These are phyloP conservation scores for Anguilla rostrata DNA, from an alignment of 2,113 vertebrate species.

Conservation along the genomic window DNA sequence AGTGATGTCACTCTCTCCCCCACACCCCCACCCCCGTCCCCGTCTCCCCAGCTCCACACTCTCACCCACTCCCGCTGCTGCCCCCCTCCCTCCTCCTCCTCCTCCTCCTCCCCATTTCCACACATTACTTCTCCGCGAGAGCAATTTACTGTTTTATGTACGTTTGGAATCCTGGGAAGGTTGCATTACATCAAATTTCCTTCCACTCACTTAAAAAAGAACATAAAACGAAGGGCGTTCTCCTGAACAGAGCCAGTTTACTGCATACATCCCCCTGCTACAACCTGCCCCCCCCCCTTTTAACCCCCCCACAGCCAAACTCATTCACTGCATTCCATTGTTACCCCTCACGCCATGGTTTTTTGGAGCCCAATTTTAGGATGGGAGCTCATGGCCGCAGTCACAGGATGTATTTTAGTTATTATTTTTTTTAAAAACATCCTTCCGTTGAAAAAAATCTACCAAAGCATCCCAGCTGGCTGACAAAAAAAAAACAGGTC, in stretches of 20 bases:
- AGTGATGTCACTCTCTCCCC: no score
- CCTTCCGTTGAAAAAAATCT: conserved; percentile 67
- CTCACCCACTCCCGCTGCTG: no score
- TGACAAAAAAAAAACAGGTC: conserved; percentile 67
- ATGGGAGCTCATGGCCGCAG: conserved; percentile 62
- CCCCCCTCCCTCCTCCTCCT: no score
- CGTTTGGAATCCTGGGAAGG: neutral
- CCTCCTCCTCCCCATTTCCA: neutral
- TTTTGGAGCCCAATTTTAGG: conserved; percentile 50
- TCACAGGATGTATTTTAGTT: conserved; percentile 49
- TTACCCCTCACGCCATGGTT: conserved; percentile 57
- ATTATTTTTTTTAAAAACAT: conserved; percentile 41
- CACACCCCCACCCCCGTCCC: no score
- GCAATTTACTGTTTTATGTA: neutral
- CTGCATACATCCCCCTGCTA: neutral
- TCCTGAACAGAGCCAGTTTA: conserved; percentile 18
- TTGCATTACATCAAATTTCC: conserved; percentile 26
- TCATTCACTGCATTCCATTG: conserved; percentile 48
- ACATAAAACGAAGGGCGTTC: conserved; percentile 5
- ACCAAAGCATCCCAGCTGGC: conserved; percentile 58
- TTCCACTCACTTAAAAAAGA: conserved; percentile 7
- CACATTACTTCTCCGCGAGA: neutral
- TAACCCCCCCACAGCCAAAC: conserved; percentile 30
- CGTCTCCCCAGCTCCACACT: neutral
- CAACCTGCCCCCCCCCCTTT: conserved; percentile 19